Evolutionary conservation across 2,888 invertebrate species (phyloP), one percentile per base, ranked within the genome.

Genomic region (Taphrorychus bicolor): DNA sequence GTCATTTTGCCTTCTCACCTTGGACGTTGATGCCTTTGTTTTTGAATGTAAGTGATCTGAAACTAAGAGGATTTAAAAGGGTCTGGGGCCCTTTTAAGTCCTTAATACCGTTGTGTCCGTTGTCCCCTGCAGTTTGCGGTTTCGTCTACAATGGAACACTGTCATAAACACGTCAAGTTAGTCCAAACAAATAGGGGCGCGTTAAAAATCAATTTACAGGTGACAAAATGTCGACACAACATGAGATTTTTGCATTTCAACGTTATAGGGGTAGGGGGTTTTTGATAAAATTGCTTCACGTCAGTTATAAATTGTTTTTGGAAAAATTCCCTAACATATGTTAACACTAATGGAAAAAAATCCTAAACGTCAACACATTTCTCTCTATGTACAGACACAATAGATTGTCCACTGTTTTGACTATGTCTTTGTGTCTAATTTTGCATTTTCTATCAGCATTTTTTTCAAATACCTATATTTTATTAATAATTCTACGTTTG

Each of bases 141-240:
- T 65, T 65, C 9, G 19, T 3, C 45, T 22, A 59, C 53, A 65
- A 65, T 5, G 16, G 53, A 58, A 22, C 52, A 52, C 53, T n/a
- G n/a, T 65, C n/a, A 23, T 45, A 51, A 64, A 64, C 58, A 40
- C 41, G 63, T 64, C 63, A 52, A 41, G 7, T 51, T 22, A n/a
- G 45, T 59, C 53, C n/a, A 65, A 65, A 59, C 59, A 65, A 65
- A 65, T 23, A 24, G 59, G 53, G 65, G 42, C 51, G 59, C 59
- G 65, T 65, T 65, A 18, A 59, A 59, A 65, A 65, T 65, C 48
- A 53, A 65, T 65, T 65, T 59, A 59, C 53, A 65, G 59, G 59
- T 59, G 59, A 45, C 59, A 65, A 53, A 45, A 53, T 45, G 24
- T 51, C 42, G 18, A 5, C 7, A 32, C 45, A 16, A 17, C 16